Conservation (phyloP, 2,888 invertebrate genomes). For the Polylopha cassiicola region DNA sequence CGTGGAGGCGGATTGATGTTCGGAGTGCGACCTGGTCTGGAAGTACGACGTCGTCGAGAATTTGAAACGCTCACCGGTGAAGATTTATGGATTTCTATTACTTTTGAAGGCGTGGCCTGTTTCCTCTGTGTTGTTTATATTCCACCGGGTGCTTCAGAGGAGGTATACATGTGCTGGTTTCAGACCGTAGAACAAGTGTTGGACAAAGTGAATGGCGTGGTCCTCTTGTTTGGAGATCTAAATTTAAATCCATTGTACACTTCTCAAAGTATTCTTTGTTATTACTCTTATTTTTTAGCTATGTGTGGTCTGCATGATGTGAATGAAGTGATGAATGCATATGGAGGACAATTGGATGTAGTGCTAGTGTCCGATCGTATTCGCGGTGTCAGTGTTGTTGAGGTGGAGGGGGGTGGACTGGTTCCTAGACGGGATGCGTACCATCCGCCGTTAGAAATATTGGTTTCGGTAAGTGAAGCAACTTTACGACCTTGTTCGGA, state of each 20-base stretch:
- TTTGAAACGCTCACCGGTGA: neutral
- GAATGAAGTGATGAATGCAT: neutral
- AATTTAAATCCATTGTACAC: no score
- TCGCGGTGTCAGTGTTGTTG: neutral
- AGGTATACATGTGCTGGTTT: no score
- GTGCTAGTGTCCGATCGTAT: constrained; percentile 3
- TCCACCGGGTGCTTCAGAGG: neutral
- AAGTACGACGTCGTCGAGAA: neutral
- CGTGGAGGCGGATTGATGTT: neutral
- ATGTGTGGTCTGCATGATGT: constrained; percentile 1
- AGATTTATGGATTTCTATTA: neutral
- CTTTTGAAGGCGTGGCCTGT: neutral
- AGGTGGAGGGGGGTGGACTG: neutral
- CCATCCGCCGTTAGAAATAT: constrained; percentile 1
- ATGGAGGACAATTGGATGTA: neutral
- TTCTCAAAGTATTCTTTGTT: no score
- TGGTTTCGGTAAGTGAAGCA: neutral
- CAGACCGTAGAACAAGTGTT: neutral
- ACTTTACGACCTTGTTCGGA: no score
- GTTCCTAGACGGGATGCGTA: neutral
- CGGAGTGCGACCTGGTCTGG: neutral
- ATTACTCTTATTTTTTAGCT: no score
- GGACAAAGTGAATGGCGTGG: neutral
- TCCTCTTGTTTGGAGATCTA: constrained; percentile 1
- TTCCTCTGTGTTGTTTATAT: no score